Evolutionary conservation across 2,113 vertebrate species (phyloP), one percentile per base, ranked within the genome.

Genomic region (Sorex fumeus): DNA sequence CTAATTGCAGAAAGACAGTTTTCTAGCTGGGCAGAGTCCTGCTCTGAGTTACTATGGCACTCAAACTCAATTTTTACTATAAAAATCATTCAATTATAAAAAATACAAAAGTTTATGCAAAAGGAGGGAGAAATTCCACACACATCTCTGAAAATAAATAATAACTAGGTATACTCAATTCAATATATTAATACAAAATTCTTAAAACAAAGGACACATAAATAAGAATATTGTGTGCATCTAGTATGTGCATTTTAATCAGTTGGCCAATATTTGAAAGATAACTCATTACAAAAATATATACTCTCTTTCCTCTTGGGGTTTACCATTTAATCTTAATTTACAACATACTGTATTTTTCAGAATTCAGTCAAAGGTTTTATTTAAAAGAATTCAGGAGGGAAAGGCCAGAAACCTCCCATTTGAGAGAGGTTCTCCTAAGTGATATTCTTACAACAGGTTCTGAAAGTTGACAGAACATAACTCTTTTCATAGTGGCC

Each of bases 51-150:
- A 53, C 81, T 84, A 77, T 0, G 67, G 53, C 21, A 91, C 78
- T 53, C 2, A 0, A 62, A 67, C 28, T 89, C 72, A 66, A 84
- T 50, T 32, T 81, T 32, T 81, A 78, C 6, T 64, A 9, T 47
- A 76, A 30, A 64, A 89, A 71, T 81, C 75, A 90, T 3, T 47
- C 18, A 47, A 84, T 78, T 95, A 78, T 27, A 85, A 75, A n/a
- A 16, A 93, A n/a, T 74, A 6, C 2, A 85, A 66, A 8, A 88
- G 47, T 69, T 53, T 84, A 87, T 78, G 53, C 70, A 27, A 57
- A 90, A 85, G 28, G 23, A 77, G 25, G 1, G 30, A 30, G 45
- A 74, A 45, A 36, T 60, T 60, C 19, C 15, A 60, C 57, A 60
- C 6, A 11, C 64, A 27, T 66, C 10, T 66, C 27, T 28, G 7